Evolutionary conservation across 2,888 invertebrate genomes (phyloP).

Genomic region (Cremastinae sp.): DNA sequence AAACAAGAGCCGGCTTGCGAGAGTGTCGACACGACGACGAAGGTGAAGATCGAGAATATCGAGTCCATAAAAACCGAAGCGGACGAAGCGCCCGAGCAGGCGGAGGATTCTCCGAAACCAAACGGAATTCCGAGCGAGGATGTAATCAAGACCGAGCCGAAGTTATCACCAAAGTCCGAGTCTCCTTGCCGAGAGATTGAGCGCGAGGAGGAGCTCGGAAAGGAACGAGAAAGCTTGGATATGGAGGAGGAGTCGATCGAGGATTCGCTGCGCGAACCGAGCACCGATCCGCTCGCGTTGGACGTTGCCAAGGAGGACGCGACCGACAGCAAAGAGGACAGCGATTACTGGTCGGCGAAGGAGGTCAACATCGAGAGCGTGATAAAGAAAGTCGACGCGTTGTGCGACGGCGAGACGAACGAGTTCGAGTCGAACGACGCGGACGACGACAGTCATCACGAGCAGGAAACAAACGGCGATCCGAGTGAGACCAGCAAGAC

Average conservation of each 20-base stretch:
- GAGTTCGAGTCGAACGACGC: constrained; percentile 81
- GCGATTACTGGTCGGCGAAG: constrained; percentile 89
- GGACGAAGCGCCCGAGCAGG: background rate
- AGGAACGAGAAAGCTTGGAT: constrained; percentile 69
- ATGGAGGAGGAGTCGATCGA: constrained; percentile 70
- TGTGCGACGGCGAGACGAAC: constrained; percentile 81
- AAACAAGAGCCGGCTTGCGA: constrained; percentile 58
- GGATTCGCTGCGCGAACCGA: constrained; percentile 71
- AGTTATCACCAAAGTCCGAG: constrained; percentile 65
- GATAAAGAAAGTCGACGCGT: constrained; percentile 88
- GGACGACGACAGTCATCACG: constrained; percentile 71
- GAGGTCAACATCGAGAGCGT: constrained; percentile 91
- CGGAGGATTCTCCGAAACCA: constrained; percentile 31
- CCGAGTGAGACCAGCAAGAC: constrained; percentile 66
- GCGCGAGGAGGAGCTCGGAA: constrained; percentile 63
- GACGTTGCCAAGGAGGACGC: constrained; percentile 80
- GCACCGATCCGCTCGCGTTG: constrained; percentile 72
- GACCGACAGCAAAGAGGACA: constrained; percentile 84
- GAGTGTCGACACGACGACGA: constrained; percentile 59
- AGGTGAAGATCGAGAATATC: constrained; percentile 64
- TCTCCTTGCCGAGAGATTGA: constrained; percentile 67
- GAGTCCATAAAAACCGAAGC: constrained; percentile 52
- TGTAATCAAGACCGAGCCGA: constrained; percentile 64
- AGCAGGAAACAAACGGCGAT: constrained; percentile 67
- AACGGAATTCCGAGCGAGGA: constrained; percentile 32